Base-by-base conservation (phyloP, 2,113 vertebrate genomes). In the Tragelaphus strepsiceros region DNA sequence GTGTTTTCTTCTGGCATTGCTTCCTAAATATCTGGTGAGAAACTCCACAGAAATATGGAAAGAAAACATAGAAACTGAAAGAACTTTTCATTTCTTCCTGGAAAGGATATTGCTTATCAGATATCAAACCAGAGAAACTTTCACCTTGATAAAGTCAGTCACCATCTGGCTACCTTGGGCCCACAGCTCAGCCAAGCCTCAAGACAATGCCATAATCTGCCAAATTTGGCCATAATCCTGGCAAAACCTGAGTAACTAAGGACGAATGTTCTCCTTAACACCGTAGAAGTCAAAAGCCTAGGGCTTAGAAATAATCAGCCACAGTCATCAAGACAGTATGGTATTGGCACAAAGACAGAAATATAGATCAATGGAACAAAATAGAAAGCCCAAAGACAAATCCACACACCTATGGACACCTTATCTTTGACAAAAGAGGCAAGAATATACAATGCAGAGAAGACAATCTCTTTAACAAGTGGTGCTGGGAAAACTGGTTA, bases 51-150 rank as follows among this genome's bases (percentile, higher is more conserved):
- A 96, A 97, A 95, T 28, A 51, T 14, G 10, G 35, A 77, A 78
- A 95, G 86, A 49, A 90, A 82, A 56, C 35, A 67, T 46, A 54
- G 88, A 58, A 61, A 51, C 61, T 28, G 30, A 88, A 78, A 35
- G 4, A 13, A 83, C 5, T 43, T 53, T 84, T 8, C 90, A 51
- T 90, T 94, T 93, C 46, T 62, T 96, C 91, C 58, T 91, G 74
- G 89, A 98, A 90, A 80, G 93, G 46, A 85, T 91, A 53, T 74
- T 85, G 32, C 32, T 97, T 32, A 94, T 62, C 49, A 54, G 51
- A 49, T 87, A 94, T 77, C 13, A 95, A 94, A 35, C 5, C 35
- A 64, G 59, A 22, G 35, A 93, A 89, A 16, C 1, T 89, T 81
- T 90, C 95, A 87, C 32, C 53, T 67, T 15, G 2, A 51, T 88